Evolutionary conservation across 2,113 vertebrate species (phyloP).

Genomic region (Proterorhinus semilunaris): DNA sequence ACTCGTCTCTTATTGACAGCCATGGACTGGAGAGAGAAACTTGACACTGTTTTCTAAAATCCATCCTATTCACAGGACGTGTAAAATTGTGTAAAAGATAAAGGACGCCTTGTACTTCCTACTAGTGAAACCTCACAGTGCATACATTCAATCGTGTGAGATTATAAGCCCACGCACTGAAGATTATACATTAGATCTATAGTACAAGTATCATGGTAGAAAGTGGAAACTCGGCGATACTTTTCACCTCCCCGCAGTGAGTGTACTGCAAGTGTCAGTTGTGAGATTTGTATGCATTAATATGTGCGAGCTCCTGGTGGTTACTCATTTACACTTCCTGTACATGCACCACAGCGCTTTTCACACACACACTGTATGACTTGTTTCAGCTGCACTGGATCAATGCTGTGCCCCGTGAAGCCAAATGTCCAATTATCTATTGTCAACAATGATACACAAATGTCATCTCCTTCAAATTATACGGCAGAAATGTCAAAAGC

Average conservation of each 20-base stretch:
- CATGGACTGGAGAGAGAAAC: not conserved
- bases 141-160: not conserved
- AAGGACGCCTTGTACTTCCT: not conserved
- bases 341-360: not conserved
- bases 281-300: slow-evolving; percentile 4
- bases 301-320: slow-evolving; percentile 7
- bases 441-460: not conserved
- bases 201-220: not conserved
- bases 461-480: too few species aligned
- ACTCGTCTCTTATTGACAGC: too few species aligned
- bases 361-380: not conserved
- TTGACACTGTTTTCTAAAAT: not conserved
- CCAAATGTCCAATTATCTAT: not conserved
- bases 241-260: not conserved
- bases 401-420: not conserved
- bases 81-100: not conserved
- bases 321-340: slow-evolving; percentile 9
- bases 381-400: not conserved
- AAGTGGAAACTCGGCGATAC: not conserved
- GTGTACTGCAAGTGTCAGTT: not conserved
- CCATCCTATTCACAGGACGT: not conserved
- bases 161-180: not conserved
- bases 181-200: not conserved
- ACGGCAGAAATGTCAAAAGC: too few species aligned
- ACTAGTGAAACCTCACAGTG: not conserved